Conservation (phyloP, 2,113 vertebrate genomes). For the Protomyctophum bolini region DNA sequence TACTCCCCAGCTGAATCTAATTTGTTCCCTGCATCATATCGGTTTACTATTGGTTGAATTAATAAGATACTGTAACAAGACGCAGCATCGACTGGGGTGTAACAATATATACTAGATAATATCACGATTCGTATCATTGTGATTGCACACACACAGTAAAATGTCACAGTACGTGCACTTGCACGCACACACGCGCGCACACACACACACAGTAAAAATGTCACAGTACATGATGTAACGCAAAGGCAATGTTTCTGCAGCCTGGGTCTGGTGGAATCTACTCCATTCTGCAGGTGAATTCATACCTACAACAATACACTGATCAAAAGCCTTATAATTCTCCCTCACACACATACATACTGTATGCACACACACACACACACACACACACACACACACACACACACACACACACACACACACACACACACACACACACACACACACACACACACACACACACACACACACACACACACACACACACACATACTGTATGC, state of each 20-base stretch:
- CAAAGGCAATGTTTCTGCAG: too few species aligned
- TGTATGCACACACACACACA: conserved; percentile 3
- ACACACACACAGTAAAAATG: background rate
- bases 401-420: conserved; percentile 4
- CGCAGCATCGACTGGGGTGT: too few species aligned
- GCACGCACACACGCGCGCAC: background rate
- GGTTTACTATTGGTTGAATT: too few species aligned
- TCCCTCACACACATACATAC: conserved; percentile 20
- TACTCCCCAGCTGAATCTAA: too few species aligned
- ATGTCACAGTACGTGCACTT: too few species aligned
- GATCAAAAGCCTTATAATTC: conserved; percentile 45
- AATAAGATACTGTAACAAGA: too few species aligned
- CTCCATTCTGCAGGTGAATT: background rate
- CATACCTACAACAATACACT: background rate
- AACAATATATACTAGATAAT: too few species aligned
- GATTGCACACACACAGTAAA: background rate
- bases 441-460: background rate
- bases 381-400: conserved; percentile 2
- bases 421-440: conserved; percentile 7
- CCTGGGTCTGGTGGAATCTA: background rate
- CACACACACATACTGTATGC: background rate
- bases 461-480: conserved; percentile 10
- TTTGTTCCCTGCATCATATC: too few species aligned
- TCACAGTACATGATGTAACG: too few species aligned
- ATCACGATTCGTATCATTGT: too few species aligned